Percentiles rank a stretch among this genome's conserved stretches.
Evolutionary conservation across 1,140 invertebrate genomes (phyloP).

Genomic region (Panonychus citri): DNA sequence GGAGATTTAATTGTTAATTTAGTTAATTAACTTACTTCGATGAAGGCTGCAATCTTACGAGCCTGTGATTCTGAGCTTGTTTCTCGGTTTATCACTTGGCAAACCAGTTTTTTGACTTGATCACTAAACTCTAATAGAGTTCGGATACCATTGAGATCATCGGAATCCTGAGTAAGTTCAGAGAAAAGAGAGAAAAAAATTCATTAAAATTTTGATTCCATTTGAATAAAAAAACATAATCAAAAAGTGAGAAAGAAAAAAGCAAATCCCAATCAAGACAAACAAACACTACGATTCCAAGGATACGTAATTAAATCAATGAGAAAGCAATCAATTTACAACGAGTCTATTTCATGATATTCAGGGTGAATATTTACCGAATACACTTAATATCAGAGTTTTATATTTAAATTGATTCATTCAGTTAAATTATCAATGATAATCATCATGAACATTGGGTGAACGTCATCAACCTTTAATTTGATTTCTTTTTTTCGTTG

Average conservation of each 20-base stretch:
- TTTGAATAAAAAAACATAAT: no score
- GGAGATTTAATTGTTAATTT: no score
- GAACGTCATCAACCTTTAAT: not conserved
- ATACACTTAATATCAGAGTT: no score
- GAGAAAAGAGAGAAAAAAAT: not conserved
- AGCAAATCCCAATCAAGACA: no score
- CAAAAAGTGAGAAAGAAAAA: not conserved
- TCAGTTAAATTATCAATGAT: no score
- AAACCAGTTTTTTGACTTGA: conserved; percentile 9
- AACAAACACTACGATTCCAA: no score
- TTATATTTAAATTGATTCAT: no score
- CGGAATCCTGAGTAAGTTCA: conserved; percentile 3
- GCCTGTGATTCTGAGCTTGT: conserved; percentile 1
- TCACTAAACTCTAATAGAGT: conserved; percentile 16
- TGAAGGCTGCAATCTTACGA: conserved; percentile 1
- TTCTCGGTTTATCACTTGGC: not conserved
- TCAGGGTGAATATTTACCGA: no score
- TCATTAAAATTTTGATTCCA: not conserved
- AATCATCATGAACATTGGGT: no score
- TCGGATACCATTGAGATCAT: conserved; percentile 13
- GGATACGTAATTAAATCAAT: no score
- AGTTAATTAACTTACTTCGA: conserved; percentile 5
- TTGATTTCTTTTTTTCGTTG: not conserved
- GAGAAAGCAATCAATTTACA: no score
- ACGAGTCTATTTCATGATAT: no score